Conservation (phyloP, 2,888 invertebrate genomes). For the Spodoptera picta region DNA sequence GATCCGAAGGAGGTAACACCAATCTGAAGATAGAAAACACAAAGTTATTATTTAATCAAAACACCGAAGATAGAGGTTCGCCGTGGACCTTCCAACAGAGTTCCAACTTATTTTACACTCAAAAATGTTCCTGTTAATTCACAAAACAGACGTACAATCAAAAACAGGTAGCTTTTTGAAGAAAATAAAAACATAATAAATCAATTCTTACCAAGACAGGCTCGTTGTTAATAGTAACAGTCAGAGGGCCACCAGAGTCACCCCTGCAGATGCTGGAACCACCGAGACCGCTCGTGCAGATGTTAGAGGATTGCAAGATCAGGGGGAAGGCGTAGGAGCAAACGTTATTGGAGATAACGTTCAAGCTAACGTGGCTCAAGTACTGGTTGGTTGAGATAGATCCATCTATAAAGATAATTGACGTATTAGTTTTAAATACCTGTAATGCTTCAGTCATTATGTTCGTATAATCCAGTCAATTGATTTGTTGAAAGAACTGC, state of each 20-base stretch:
- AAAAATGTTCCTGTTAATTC: too few relatives aligned
- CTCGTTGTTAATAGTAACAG: constrained; percentile 44
- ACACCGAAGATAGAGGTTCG: too few relatives aligned
- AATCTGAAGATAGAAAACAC: constrained; percentile 59
- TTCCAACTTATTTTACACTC: too few relatives aligned
- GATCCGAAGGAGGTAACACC: constrained; percentile 69
- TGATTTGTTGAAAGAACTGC: too few relatives aligned
- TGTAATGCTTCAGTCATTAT: background rate
- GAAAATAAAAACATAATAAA: too few relatives aligned
- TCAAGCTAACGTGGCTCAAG: constrained; percentile 62
- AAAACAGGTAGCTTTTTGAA: too few relatives aligned
- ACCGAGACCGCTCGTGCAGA: constrained; percentile 70
- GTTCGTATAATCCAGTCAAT: too few relatives aligned
- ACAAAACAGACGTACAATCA: too few relatives aligned
- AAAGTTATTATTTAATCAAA: background rate
- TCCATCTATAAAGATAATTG: constrained; percentile 46
- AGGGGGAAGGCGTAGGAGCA: constrained; percentile 64
- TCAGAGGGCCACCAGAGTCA: constrained; percentile 78
- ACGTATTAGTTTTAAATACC: background rate
- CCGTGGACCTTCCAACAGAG: too few relatives aligned
- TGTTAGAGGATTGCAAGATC: constrained; percentile 62
- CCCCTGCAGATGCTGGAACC: constrained; percentile 67
- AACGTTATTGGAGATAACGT: constrained; percentile 64
- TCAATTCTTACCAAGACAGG: constrained; percentile 63
- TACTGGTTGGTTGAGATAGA: constrained; percentile 52